Base-by-base conservation (phyloP, 2,113 vertebrate genomes). In the Shinisaurus crocodilurus region DNA sequence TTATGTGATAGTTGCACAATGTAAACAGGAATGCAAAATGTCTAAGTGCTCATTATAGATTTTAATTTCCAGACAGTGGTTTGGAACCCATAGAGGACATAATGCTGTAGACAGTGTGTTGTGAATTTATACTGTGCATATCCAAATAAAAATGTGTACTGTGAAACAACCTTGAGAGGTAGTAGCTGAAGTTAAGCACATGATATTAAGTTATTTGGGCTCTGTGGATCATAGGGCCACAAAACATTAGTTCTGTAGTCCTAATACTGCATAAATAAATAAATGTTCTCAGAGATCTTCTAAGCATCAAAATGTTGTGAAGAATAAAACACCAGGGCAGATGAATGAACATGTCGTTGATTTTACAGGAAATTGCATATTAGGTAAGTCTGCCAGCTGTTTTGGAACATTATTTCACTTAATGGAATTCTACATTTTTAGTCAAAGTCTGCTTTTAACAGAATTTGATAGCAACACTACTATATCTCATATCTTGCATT, bases 21-120 rank as follows among this genome's bases (percentile, higher is more conserved):
- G 6, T 85, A 69, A 70, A 85, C 65, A 85, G 25, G 25, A 69
- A 69, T 85, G 65, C 40, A 85, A 84, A 84, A 85, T 48, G 83
- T 48, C 29, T 34, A 69, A 32, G 16, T 54, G 45, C 48, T 27
- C 29, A 29, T 29, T 50, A 80, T 80, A 80, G 77, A 80, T 50
- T 80, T 32, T 76, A 76, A 43, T 76, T 76, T 43, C 74, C 20
- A 40, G 37, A 76, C 74, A 76, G 74, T 83, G 57, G 81, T 27
- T 83, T 63, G 54, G n/a, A 82, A 60, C 18, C 57, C 81, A 63
- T 63, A 83, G 18, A 43, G 57, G 57, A 63, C 3, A 37, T 37
- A 65, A 63, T 63, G 20, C 20, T 83, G 5, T 83, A 82, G 54
- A 63, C 32, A 83, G 54, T 40, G 16, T 63, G 60, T 40, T 25